Percentiles rank a stretch among this genome's conserved stretches.
Conservation (phyloP, 2,113 vertebrate genomes). For the Lepus timidus region DNA sequence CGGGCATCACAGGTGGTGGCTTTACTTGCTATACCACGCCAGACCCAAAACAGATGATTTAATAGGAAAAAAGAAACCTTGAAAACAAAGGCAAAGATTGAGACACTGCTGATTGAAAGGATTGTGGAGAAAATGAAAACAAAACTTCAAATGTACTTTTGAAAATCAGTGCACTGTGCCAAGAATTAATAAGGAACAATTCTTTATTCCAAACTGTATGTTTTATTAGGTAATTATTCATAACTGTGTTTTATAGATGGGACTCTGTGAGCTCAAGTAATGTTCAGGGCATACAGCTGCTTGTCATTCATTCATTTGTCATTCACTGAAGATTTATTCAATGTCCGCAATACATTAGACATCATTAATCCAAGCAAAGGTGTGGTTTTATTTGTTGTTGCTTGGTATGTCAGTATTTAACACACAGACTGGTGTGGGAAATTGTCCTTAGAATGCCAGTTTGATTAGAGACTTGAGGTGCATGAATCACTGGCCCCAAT, state of each 20-base stretch:
- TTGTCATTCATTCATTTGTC: not conserved
- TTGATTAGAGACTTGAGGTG: not conserved
- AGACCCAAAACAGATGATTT: not conserved
- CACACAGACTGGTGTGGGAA: not conserved
- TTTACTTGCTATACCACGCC: no score
- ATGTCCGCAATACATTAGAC: not conserved
- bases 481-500: no score
- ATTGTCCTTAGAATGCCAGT: not conserved
- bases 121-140: not conserved
- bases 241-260: not conserved
- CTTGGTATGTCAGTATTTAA: not conserved
- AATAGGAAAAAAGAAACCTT: not conserved
- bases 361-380: not conserved
- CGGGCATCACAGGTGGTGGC: no score
- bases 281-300: not conserved
- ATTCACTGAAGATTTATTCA: not conserved
- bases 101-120: not conserved
- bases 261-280: not conserved
- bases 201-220: not conserved
- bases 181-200: constrained; percentile 23
- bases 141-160: constrained; percentile 1
- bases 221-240: not conserved
- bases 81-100: not conserved
- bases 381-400: not conserved
- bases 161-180: not conserved